Conservation (phyloP, 2,113 vertebrate genomes). For the Pedionomus torquatus region DNA sequence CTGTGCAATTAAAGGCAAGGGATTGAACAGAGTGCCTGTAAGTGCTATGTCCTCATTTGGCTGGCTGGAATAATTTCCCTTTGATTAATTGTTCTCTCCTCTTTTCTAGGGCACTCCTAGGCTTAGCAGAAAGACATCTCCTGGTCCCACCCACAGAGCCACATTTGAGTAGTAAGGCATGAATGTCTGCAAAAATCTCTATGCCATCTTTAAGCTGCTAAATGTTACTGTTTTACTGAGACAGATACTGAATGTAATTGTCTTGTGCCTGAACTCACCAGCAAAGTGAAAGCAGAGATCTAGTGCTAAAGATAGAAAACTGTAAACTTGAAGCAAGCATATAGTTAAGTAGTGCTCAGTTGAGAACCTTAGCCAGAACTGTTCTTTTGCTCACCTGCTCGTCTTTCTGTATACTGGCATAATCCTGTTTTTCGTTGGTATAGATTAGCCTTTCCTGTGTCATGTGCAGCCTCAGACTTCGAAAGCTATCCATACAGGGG, state of each 20-base stretch:
- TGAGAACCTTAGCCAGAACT: not conserved
- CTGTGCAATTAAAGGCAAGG: not conserved
- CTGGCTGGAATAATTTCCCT: not conserved
- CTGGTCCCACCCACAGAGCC: conserved; percentile 86
- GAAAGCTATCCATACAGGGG: not conserved
- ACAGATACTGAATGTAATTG: conserved; percentile 84
- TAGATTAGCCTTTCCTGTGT: conserved; percentile 7
- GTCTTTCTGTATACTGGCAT: not conserved
- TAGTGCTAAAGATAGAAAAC: conserved; percentile 35
- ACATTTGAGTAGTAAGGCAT: conserved; percentile 83
- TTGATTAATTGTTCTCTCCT: not conserved
- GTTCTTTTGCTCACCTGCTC: not conserved
- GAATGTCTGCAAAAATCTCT: conserved; percentile 24
- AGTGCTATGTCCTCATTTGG: not conserved
- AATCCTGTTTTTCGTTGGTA: conserved; percentile 12
- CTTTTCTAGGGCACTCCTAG: conserved; percentile 88
- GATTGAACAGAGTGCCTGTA: not conserved
- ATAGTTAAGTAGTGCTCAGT: not conserved
- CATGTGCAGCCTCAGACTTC: not conserved
- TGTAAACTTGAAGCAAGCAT: conserved; percentile 42
- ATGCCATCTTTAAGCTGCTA: conserved; percentile 79
- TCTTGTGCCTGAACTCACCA: conserved; percentile 81
- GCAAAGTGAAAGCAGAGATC: conserved; percentile 64
- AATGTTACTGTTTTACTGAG: conserved; percentile 75
- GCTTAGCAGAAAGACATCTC: conserved; percentile 90